Percentiles rank a stretch among this genome's conserved stretches.
Evolutionary conservation across 2,113 vertebrate species (phyloP).

Genomic region (Equus quagga): DNA sequence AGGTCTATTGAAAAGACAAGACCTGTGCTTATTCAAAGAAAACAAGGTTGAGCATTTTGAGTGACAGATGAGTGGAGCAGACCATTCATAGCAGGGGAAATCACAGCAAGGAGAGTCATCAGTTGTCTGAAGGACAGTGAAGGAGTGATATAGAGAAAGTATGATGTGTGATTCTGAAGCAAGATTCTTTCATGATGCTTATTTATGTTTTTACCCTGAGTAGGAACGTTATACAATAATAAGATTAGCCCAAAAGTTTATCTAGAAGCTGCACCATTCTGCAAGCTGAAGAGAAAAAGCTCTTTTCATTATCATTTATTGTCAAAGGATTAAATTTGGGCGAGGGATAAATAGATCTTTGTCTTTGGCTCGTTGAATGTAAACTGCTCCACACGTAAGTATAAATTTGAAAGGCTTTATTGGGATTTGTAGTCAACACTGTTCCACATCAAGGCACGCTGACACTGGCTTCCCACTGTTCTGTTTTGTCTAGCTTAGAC

Average conservation of each 20-base stretch:
- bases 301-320: conserved; percentile 48
- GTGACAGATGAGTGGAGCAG: neutral
- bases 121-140: neutral
- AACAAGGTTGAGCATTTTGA: neutral
- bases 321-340: neutral
- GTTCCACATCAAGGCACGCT: neutral
- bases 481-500: neutral
- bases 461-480: neutral
- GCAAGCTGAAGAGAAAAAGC: neutral
- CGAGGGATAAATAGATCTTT: neutral
- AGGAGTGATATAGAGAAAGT: neutral
- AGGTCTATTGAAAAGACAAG: neutral
- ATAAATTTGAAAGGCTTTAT: neutral
- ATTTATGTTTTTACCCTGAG: neutral
- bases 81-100: neutral
- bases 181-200: neutral
- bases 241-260: neutral
- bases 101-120: neutral
- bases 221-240: neutral
- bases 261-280: neutral
- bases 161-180: neutral
- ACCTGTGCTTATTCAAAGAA: neutral
- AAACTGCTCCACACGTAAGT: neutral
- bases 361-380: neutral
- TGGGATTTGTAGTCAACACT: neutral